Evolutionary conservation across 2,888 invertebrate species (phyloP).

Genomic region (Platerodrilus igneus): DNA sequence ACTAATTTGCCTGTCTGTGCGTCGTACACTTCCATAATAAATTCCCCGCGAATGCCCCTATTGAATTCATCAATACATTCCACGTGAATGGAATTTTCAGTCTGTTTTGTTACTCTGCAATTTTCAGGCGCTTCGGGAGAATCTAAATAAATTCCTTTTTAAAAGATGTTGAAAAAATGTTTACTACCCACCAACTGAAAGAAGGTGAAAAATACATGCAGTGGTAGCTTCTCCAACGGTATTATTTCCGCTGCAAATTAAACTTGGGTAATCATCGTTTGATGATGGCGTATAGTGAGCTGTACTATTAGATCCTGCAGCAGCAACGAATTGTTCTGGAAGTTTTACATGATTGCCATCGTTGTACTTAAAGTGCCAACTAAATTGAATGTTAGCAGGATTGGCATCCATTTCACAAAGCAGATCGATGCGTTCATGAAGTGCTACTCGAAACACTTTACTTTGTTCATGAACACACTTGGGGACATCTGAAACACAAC

Average conservation of each 20-base stretch:
- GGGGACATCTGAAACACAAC: conserved; percentile 61
- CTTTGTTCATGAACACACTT: conserved; percentile 61
- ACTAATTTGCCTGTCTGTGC: conserved; percentile 46
- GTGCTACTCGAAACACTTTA: conserved; percentile 61
- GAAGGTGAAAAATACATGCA: conserved; percentile 62
- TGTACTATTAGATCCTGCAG: conserved; percentile 56
- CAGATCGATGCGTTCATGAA: conserved; percentile 58
- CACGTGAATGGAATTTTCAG: conserved; percentile 60
- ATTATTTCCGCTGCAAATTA: conserved; percentile 64
- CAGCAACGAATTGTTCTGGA: conserved; percentile 53
- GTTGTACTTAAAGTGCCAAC: conserved; percentile 64
- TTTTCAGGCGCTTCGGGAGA: conserved; percentile 64
- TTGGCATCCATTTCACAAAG: conserved; percentile 54
- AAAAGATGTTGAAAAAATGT: neutral
- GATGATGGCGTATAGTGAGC: conserved; percentile 61
- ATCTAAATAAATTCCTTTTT: conserved; percentile 50
- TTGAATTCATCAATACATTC: conserved; percentile 66
- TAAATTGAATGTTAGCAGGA: conserved; percentile 50
- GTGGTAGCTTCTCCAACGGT: conserved; percentile 60
- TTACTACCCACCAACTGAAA: conserved; percentile 58
- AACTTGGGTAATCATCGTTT: conserved; percentile 62
- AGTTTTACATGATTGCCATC: conserved; percentile 60
- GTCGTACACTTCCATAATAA: conserved; percentile 60
- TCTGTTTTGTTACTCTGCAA: conserved; percentile 63
- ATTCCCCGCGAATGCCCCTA: conserved; percentile 63